phyloP scores from a whole-genome alignment of 2,888 invertebrate species.

The Pristionchus arcanus region DNA sequence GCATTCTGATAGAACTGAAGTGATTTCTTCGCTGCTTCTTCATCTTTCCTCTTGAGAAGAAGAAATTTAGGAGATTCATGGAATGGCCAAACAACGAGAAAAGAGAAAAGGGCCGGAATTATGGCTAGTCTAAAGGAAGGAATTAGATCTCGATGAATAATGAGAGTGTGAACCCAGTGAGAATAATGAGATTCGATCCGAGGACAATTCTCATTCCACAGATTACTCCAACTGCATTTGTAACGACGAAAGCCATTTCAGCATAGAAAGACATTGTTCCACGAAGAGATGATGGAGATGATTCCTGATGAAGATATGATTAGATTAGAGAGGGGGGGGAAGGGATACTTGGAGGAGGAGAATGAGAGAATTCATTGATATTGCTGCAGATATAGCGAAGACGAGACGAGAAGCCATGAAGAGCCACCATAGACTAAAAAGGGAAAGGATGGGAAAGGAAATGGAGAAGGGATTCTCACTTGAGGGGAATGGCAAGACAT shows the following conservation, averaged over 20 bases:
- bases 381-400: conserved; percentile 69
- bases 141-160: background rate
- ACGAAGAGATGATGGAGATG: conserved; percentile 69
- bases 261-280: conserved; percentile 76
- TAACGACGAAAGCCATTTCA: conserved; percentile 75
- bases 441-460: background rate
- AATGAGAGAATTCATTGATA: conserved; percentile 75
- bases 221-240: conserved; percentile 72
- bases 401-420: conserved; percentile 69
- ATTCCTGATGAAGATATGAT: conserved; percentile 63
- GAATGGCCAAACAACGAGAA: conserved; percentile 66
- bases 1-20: conserved; percentile 70
- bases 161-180: conserved; percentile 63
- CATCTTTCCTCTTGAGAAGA: conserved; percentile 67
- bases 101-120: conserved; percentile 67
- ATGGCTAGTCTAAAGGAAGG: conserved; percentile 62
- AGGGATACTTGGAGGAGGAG: conserved; percentile 69
- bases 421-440: conserved; percentile 60
- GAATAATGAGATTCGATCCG: conserved; percentile 65
- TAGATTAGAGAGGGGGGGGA: background rate
- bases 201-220: conserved; percentile 72
- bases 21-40: conserved; percentile 63
- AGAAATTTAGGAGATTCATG: conserved; percentile 76
- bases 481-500: conserved; percentile 48
- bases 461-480: background rate